phyloP scores from a whole-genome alignment of 2,113 vertebrate genomes.

The Gasterosteus aculeatus region DNA sequence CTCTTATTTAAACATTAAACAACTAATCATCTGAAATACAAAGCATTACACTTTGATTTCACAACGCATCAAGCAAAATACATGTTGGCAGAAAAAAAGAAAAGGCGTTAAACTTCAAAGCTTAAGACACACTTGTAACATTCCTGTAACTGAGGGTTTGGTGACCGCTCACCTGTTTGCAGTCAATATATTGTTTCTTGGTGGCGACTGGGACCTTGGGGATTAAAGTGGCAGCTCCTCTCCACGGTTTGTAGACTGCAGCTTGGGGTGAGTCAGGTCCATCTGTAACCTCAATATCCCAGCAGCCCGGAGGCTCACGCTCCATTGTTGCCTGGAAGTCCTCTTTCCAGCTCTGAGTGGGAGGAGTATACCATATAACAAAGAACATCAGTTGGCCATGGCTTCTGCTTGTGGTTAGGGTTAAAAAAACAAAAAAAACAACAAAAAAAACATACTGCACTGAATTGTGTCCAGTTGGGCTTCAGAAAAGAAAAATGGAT shows the following conservation, averaged over 20 bases:
- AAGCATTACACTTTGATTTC: background rate
- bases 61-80: background rate
- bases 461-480: background rate
- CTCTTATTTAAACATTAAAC: background rate
- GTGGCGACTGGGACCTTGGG: constrained; percentile 75
- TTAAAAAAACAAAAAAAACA: constrained; percentile 75
- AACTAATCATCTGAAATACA: too few relatives aligned
- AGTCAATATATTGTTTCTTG: constrained; percentile 39
- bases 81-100: background rate
- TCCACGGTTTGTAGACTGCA: constrained; percentile 82
- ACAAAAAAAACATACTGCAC: background rate
- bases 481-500: background rate
- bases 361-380: constrained; percentile 60
- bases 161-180: constrained; percentile 72
- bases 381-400: constrained; percentile 28
- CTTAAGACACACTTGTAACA: background rate
- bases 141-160: background rate
- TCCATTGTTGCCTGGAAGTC: constrained; percentile 80
- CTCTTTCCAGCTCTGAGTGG: constrained; percentile 79
- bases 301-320: constrained; percentile 86
- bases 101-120: background rate
- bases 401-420: background rate
- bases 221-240: constrained; percentile 79
- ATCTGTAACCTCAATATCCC: constrained; percentile 81
- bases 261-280: constrained; percentile 50